Conservation (phyloP, 2,888 invertebrate species). For the Gymnoscelis rufifasciata region DNA sequence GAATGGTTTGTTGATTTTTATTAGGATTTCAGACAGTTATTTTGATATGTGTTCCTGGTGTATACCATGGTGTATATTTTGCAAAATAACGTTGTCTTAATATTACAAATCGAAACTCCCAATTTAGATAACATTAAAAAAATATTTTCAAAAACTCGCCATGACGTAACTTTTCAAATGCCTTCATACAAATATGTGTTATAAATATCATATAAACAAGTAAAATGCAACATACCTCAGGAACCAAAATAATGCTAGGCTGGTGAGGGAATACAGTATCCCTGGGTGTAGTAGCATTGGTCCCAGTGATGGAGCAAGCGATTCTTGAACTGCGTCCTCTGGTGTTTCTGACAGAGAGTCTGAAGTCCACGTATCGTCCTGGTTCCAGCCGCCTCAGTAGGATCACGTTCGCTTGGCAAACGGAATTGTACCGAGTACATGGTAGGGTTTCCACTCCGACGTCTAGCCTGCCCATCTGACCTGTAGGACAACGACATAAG, state of each 20-base stretch:
- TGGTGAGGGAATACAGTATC: conserved; percentile 90
- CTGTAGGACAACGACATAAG: conserved; percentile 41
- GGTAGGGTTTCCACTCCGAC: conserved; percentile 89
- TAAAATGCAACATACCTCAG: conserved; percentile 78
- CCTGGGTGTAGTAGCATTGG: conserved; percentile 90
- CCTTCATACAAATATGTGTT: too few species aligned
- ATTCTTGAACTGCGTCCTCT: conserved; percentile 87
- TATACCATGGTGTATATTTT: too few species aligned
- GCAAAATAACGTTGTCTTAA: too few species aligned
- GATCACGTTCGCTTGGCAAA: conserved; percentile 93
- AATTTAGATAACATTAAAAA: too few species aligned
- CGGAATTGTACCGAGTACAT: conserved; percentile 91
- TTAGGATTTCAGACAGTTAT: too few species aligned
- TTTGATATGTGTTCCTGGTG: too few species aligned
- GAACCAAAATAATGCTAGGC: conserved; percentile 85
- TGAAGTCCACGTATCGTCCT: conserved; percentile 91
- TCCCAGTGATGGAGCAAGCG: conserved; percentile 89
- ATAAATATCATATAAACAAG: neutral
- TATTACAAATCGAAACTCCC: too few species aligned
- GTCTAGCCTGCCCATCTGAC: conserved; percentile 85
- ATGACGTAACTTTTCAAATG: too few species aligned
- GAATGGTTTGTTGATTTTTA: too few species aligned
- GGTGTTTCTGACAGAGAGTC: conserved; percentile 85
- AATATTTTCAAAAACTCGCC: too few species aligned
- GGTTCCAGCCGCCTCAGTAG: conserved; percentile 86